Evolutionary conservation across 2,113 vertebrate species (phyloP).

Genomic region (Vombatus ursinus): DNA sequence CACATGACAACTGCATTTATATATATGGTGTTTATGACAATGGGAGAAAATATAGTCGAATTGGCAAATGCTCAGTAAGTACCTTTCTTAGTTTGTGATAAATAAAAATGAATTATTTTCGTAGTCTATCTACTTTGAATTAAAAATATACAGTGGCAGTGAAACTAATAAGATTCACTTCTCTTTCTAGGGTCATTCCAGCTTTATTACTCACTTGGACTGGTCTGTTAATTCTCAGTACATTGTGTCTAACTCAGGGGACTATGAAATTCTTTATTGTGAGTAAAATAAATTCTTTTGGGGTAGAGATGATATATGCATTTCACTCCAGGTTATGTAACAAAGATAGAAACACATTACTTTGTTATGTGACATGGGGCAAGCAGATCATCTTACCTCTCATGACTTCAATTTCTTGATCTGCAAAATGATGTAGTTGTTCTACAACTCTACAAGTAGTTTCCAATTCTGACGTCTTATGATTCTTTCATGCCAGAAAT

Average conservation of each 20-base stretch:
- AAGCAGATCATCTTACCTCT: fast-evolving
- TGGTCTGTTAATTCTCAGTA: slow-evolving; percentile 98
- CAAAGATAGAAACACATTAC: neutral
- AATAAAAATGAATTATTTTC: fast-evolving
- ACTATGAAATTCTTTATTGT: slow-evolving; percentile 99
- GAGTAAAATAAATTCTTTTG: slow-evolving; percentile 81
- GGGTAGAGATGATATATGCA: fast-evolving
- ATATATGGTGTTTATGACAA: slow-evolving; percentile 94
- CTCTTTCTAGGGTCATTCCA: slow-evolving; percentile 94
- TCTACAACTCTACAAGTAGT: too few species aligned
- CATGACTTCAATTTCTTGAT: neutral
- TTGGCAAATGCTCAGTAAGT: slow-evolving; percentile 97
- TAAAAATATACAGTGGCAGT: fast-evolving
- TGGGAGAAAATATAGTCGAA: slow-evolving; percentile 94
- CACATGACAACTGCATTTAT: slow-evolving; percentile 99
- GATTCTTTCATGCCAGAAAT: neutral
- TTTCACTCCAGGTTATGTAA: neutral
- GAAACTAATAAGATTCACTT: slow-evolving; percentile 8
- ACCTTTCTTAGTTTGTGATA: neutral
- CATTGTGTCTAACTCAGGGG: slow-evolving; percentile 98
- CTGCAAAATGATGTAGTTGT: fast-evolving
- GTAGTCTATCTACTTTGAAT: fast-evolving
- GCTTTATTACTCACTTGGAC: slow-evolving; percentile 98
- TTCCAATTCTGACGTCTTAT: neutral
- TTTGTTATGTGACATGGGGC: neutral